Percentiles rank a stretch among this genome's conserved stretches.
Conservation (phyloP, 2,888 invertebrate genomes). For the Gerris lacustris region DNA sequence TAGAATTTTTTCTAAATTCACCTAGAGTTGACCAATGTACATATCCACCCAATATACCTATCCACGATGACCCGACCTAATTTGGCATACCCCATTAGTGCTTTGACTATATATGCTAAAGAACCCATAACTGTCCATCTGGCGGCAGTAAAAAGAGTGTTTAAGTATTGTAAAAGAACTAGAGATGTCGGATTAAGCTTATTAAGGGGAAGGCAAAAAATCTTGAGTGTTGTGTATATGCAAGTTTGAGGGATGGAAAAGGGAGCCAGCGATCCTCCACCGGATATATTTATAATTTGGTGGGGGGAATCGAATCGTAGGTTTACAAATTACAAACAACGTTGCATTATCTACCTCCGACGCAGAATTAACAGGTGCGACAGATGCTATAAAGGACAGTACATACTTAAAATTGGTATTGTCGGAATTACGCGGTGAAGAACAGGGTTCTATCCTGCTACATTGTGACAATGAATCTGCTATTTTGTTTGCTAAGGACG, state of each 20-base stretch:
- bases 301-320: too few relatives aligned
- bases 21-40: not conserved
- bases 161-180: not conserved
- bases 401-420: not conserved
- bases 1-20: not conserved
- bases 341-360: not conserved
- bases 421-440: not conserved
- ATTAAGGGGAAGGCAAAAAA: not conserved
- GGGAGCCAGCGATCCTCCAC: too few relatives aligned
- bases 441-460: not conserved
- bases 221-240: not conserved
- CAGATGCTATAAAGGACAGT: not conserved
- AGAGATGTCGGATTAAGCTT: not conserved
- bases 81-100: not conserved
- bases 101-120: not conserved
- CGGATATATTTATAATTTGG: too few relatives aligned
- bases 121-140: not conserved
- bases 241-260: not conserved
- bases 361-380: not conserved
- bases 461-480: not conserved
- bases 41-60: too few relatives aligned
- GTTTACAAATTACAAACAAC: too few relatives aligned
- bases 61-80: too few relatives aligned
- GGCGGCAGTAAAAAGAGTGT: not conserved
- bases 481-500: not conserved